A percentile compares a stretch with the other conserved stretches of the same genome.
Evolutionary conservation across 2,113 vertebrate genomes (phyloP).

Genomic region (Sporophila hypoxantha): DNA sequence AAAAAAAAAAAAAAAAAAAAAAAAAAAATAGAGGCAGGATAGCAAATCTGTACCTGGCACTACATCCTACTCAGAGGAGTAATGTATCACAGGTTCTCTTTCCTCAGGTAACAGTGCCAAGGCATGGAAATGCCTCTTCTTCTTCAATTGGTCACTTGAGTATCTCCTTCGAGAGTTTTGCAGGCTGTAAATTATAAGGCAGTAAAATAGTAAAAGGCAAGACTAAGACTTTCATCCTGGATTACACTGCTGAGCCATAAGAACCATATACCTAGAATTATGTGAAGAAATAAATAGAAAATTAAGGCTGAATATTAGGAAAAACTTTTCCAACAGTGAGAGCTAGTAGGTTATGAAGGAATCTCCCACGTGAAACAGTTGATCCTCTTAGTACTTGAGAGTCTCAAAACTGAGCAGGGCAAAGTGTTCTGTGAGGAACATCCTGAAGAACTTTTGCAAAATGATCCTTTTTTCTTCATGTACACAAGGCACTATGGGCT

Average conservation of each 20-base stretch:
- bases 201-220: conserved; percentile 8
- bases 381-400: background rate
- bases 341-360: background rate
- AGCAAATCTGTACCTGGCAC: background rate
- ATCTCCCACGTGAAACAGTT: background rate
- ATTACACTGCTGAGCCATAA: background rate
- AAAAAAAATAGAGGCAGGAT: background rate
- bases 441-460: background rate
- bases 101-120: background rate
- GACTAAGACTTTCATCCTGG: background rate
- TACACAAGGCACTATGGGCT: background rate
- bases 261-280: background rate
- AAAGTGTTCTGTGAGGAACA: background rate
- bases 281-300: background rate
- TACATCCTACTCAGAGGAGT: background rate
- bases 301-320: background rate
- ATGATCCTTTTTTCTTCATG: background rate
- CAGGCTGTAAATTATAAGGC: background rate
- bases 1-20: background rate
- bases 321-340: background rate
- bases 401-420: background rate
- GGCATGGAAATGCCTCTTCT: background rate
- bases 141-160: background rate
- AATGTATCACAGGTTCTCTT: background rate
- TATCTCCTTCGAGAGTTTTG: background rate